These are phyloP conservation scores for Vanessa tameamea DNA, from an alignment of 1,140 invertebrate species.

Conservation along the genomic window DNA sequence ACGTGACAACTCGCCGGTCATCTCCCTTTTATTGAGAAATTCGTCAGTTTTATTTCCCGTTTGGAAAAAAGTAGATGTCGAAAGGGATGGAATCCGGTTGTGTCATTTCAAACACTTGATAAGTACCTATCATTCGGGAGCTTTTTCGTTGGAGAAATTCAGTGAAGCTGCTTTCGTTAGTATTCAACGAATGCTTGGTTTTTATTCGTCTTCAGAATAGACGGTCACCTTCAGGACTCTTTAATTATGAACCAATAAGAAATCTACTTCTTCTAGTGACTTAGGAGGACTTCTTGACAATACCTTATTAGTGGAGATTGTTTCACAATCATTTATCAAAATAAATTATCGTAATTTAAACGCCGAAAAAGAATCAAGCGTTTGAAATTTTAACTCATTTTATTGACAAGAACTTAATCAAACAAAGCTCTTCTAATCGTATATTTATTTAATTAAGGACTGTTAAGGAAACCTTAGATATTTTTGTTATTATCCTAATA, in stretches of 20 bases:
- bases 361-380: slow-evolving; percentile 24
- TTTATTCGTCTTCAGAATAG: slow-evolving; percentile 64
- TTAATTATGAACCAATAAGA: slow-evolving; percentile 77
- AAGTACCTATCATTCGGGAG: slow-evolving; percentile 67
- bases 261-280: slow-evolving; percentile 58
- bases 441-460: background rate
- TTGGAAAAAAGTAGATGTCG: slow-evolving; percentile 67
- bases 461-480: background rate
- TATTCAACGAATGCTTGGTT: slow-evolving; percentile 70
- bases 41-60: slow-evolving; percentile 77
- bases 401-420: slow-evolving; percentile 24
- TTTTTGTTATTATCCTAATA: background rate
- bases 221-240: slow-evolving; percentile 75
- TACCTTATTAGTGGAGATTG: slow-evolving; percentile 64
- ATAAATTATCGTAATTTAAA: slow-evolving; percentile 31
- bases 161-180: slow-evolving; percentile 70
- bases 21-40: slow-evolving; percentile 81
- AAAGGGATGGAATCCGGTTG: slow-evolving; percentile 76
- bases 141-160: slow-evolving; percentile 74
- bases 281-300: slow-evolving; percentile 50
- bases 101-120: slow-evolving; percentile 81
- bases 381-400: slow-evolving; percentile 21
- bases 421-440: background rate
- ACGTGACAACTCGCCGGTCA: slow-evolving; percentile 77
- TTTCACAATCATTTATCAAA: slow-evolving; percentile 39